These are phyloP conservation scores for Thalassarche chlororhynchos DNA, from an alignment of 2,113 vertebrate genomes.

Conservation along the genomic window DNA sequence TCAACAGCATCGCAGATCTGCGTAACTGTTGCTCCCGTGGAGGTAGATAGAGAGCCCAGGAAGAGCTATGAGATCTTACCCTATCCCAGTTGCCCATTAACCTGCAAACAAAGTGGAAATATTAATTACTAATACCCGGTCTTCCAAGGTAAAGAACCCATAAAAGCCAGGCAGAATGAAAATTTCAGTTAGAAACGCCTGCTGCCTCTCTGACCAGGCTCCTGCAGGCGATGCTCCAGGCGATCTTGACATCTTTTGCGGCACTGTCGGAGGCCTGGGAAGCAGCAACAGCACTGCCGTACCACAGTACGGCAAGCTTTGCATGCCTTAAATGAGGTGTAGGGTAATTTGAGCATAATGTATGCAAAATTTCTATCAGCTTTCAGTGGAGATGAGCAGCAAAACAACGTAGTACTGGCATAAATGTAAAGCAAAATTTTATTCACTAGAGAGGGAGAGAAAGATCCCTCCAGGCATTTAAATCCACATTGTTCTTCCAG, in stretches of 20 bases:
- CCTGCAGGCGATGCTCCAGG: rapidly evolving
- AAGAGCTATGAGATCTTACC: not conserved
- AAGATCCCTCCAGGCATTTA: not conserved
- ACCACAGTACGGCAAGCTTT: not conserved
- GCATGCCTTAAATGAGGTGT: not conserved
- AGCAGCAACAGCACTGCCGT: not conserved
- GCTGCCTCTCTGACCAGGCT: not conserved
- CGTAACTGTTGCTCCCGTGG: too few relatives aligned
- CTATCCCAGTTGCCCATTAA: not conserved
- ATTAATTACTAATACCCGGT: not conserved
- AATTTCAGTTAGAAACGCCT: not conserved
- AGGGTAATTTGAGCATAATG: not conserved
- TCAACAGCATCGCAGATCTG: rapidly evolving
- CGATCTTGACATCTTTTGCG: rapidly evolving
- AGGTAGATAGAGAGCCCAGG: not conserved
- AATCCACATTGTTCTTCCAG: not conserved
- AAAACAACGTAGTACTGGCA: not conserved
- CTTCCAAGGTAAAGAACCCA: not conserved
- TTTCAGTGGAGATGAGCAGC: not conserved
- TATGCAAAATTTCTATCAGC: not conserved
- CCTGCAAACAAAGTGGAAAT: not conserved
- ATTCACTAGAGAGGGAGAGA: not conserved
- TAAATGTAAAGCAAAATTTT: not conserved
- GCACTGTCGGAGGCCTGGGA: not conserved
- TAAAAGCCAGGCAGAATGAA: not conserved